phyloP scores from a whole-genome alignment of 2,888 invertebrate species.

The Argyra leucocephala region DNA sequence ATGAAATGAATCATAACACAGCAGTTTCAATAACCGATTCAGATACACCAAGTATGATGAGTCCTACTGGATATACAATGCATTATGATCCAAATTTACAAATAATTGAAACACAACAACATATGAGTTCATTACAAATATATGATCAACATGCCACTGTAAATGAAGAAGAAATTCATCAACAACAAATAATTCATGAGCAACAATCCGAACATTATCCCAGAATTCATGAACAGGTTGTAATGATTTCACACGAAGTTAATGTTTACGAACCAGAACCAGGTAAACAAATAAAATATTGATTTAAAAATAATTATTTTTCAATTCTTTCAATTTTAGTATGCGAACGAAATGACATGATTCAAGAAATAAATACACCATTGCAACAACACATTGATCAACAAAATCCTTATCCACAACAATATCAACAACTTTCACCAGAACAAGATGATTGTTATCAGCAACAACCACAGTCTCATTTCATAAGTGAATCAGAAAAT shows the following conservation, averaged over 20 bases:
- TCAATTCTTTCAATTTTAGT: background rate
- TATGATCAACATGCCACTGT: slow-evolving; percentile 31
- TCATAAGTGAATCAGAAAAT: slow-evolving; percentile 10
- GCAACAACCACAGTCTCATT: slow-evolving; percentile 8
- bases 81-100: slow-evolving; percentile 37
- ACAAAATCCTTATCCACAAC: slow-evolving; percentile 17
- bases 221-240: slow-evolving; percentile 14
- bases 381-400: slow-evolving; percentile 19
- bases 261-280: slow-evolving; percentile 15
- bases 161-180: slow-evolving; percentile 12
- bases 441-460: background rate
- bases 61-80: slow-evolving; percentile 37
- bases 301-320: background rate
- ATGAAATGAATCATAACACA: slow-evolving; percentile 38
- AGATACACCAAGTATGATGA: slow-evolving; percentile 40
- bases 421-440: slow-evolving; percentile 17
- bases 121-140: slow-evolving; percentile 40
- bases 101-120: slow-evolving; percentile 36
- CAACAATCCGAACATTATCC: slow-evolving; percentile 16
- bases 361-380: slow-evolving; percentile 15
- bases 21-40: slow-evolving; percentile 35
- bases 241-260: slow-evolving; percentile 14
- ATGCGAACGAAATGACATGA: background rate
- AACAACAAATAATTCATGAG: slow-evolving; percentile 19
- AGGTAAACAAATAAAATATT: background rate